phyloP scores from a whole-genome alignment of 2,888 invertebrate species.

The Ormyrus pomaceus region DNA sequence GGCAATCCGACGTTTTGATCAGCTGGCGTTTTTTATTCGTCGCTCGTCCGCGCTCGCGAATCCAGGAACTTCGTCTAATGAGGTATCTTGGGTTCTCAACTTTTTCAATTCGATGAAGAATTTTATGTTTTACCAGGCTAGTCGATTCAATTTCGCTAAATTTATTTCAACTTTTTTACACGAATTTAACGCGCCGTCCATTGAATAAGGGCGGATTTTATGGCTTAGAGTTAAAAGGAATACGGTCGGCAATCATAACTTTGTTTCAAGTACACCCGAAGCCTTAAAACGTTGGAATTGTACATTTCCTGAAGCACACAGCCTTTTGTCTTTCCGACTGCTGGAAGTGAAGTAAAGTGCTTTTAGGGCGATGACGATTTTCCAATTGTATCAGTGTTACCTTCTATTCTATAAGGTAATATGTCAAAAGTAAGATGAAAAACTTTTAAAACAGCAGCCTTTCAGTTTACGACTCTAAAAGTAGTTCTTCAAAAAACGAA shows the following conservation, averaged over 20 bases:
- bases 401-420: neutral
- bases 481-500: neutral
- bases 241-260: constrained; percentile 6
- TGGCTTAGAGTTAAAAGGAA: neutral
- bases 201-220: neutral
- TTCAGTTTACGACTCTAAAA: neutral
- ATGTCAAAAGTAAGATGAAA: neutral
- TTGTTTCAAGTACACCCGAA: neutral
- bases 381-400: constrained; percentile 11
- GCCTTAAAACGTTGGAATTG: constrained; percentile 10
- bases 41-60: too few relatives aligned
- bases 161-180: too few relatives aligned
- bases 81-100: too few relatives aligned
- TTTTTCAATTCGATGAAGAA: too few relatives aligned
- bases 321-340: neutral
- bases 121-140: too few relatives aligned
- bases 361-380: constrained; percentile 13
- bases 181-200: too few relatives aligned
- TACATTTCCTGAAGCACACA: constrained; percentile 23
- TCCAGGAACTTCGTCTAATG: too few relatives aligned
- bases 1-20: neutral
- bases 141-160: too few relatives aligned
- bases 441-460: neutral
- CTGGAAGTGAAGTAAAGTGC: constrained; percentile 21
- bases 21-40: too few relatives aligned